Percentiles rank a stretch among this genome's conserved stretches.
Evolutionary conservation across 2,888 invertebrate genomes (phyloP).

Genomic region (Philhelius pedissequus): DNA sequence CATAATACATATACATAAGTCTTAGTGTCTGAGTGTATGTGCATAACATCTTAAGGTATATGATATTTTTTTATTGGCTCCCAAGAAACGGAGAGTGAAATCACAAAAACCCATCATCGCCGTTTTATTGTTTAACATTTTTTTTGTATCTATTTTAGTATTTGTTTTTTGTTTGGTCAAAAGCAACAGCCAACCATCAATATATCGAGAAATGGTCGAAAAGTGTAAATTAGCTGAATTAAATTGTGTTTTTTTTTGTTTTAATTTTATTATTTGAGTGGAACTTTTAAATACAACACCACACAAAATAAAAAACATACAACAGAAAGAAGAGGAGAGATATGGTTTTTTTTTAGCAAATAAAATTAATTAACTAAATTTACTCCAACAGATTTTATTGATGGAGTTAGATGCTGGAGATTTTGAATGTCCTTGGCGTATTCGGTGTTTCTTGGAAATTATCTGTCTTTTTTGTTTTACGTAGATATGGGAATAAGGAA

Average conservation of each 20-base stretch:
- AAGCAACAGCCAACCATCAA: slow-evolving; percentile 63
- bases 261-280: neutral
- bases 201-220: slow-evolving; percentile 62
- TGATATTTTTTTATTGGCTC: slow-evolving; percentile 51
- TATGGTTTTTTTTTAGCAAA: slow-evolving; percentile 24
- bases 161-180: slow-evolving; percentile 14
- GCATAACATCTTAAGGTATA: slow-evolving; percentile 20
- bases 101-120: slow-evolving; percentile 58
- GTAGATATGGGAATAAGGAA: neutral
- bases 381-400: slow-evolving; percentile 2
- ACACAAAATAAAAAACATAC: neutral
- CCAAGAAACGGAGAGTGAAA: slow-evolving; percentile 65
- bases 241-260: slow-evolving; percentile 24
- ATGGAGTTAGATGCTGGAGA: neutral
- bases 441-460: neutral
- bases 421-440: slow-evolving; percentile 45
- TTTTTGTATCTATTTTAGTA: neutral
- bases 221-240: slow-evolving; percentile 65
- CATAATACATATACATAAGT: neutral
- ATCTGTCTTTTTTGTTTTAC: neutral
- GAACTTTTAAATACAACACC: neutral
- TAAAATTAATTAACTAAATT: slow-evolving; percentile 60
- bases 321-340: neutral
- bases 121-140: slow-evolving; percentile 51
- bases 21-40: neutral